These are phyloP conservation scores for Torymus tubicola DNA, from an alignment of 2,888 invertebrate species.

Conservation along the genomic window DNA sequence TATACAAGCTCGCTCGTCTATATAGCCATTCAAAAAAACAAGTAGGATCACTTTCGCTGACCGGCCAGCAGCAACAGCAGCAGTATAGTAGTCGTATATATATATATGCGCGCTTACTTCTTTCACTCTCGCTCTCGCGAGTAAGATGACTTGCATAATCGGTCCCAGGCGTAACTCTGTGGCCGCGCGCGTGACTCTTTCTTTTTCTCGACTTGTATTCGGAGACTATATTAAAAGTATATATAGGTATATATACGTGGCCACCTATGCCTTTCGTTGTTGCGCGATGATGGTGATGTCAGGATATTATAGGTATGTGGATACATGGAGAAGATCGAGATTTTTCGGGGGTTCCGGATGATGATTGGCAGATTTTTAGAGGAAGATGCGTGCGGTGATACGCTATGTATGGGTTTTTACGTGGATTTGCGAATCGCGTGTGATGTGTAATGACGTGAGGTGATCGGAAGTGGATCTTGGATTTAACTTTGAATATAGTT, in stretches of 20 bases:
- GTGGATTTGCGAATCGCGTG: too few relatives aligned
- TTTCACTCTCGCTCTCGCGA: conserved; percentile 33
- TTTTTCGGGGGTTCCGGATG: too few relatives aligned
- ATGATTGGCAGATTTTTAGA: too few relatives aligned
- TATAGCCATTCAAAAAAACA: conserved; percentile 53
- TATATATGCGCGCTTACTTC: not conserved
- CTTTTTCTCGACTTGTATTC: conserved; percentile 4
- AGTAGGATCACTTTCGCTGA: conserved; percentile 71
- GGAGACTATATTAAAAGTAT: not conserved
- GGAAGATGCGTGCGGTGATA: too few relatives aligned
- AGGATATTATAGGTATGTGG: too few relatives aligned
- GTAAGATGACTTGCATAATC: conserved; percentile 63
- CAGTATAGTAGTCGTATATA: too few relatives aligned
- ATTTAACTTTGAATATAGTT: too few relatives aligned
- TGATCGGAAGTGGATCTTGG: too few relatives aligned
- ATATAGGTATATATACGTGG: not conserved
- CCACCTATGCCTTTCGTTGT: conserved; percentile 30
- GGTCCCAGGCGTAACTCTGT: conserved; percentile 54
- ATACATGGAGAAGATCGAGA: too few relatives aligned
- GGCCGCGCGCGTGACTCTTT: conserved; percentile 32
- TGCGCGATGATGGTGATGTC: conserved; percentile 2
- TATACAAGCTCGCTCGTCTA: too few relatives aligned
- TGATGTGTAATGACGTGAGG: too few relatives aligned
- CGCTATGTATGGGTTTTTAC: too few relatives aligned
- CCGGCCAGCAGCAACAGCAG: conserved; percentile 58